Base-by-base conservation (phyloP, 2,797 vertebrate genomes). In the Zonotrichia albicollis region DNA sequence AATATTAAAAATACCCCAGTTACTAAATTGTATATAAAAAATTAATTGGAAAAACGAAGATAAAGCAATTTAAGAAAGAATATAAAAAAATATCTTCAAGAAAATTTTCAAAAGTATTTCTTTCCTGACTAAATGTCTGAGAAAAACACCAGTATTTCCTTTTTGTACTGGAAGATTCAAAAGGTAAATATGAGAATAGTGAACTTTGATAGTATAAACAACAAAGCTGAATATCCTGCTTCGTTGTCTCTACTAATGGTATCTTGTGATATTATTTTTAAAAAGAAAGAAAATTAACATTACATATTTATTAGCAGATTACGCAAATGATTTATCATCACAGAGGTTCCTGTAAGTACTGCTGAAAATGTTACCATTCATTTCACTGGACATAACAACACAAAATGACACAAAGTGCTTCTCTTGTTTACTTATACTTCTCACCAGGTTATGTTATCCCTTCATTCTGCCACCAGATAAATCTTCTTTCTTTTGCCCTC, bases 361-460 rank as follows among this genome's bases (percentile, higher is more conserved):
- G 57, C 42, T 86, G n/a, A 92, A 91, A 78, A 9, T 55, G 70
- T 58, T 92, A 43, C 46, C 22, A 54, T 70, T 86, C 0, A 3
- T 92, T 92, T 86, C 61, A 65, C 21, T 42, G 38, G 43, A 48
- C 53, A 57, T 13, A 78, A 65, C 20, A 87, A 29, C 29, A 85
- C 51, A 77, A 94, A 93, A 76, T 0, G 38, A 42, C 48, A 70
- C 12, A 68, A 80, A 71, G 23, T 48, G 5, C 26, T 78, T 72
- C 32, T 75, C 74, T 84, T 71, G 34, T 92, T 93, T 89, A 74
- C 46, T 95, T 76, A 71, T 38, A 20, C 19, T 95, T 85, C 77
- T 91, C 3, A 4, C 51, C 66, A 48, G 32, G 53, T 57, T 85
- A 57, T 40, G 11, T 21, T 68, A 82, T 51, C 43, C 88, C 77